Base-by-base conservation (phyloP, 1,140 invertebrate species). In the Lasaia peninsularis region DNA sequence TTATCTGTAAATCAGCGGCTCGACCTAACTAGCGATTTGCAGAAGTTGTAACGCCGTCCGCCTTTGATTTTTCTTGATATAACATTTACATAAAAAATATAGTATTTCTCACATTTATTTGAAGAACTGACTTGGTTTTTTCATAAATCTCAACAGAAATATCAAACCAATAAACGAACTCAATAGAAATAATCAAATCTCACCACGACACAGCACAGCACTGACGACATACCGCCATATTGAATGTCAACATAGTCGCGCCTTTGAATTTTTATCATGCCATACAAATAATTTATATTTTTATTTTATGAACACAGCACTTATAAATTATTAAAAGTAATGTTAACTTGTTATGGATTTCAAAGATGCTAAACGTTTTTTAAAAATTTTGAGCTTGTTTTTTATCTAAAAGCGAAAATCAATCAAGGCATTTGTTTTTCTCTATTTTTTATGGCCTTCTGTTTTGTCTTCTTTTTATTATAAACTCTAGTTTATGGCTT, bases 191-290 rank as follows among this genome's bases (percentile, higher is more conserved):
- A 73, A 83, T 69, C 70, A 78, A 86, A 79, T 85, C 83, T 87
- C 81, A 95, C 95, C 95, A 95, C 94, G 94, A 95, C 94, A 95
- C 94, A 95, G 94, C 95, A 96, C 93, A 94, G 94, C 94, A 96
- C 95, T 95, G 95, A 95, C 94, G 94, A 95, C 94, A 95, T 95
- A 94, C 95, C 95, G 95, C 95, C 95, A 96, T 96, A 93, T 96
- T 95, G 93, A 89, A 89, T 88, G 86, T 88, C 86, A 88, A 85
- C 81, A 82, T 80, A 76, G 76, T 80, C 75, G 75, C 71, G 72
- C 77, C 71, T 84, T 75, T 73, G 70, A 35, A 24, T 55, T 55
- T 55, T 21, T 37, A 72, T 76, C 61, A 65, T 67, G 58, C 67
- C 71, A 78, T 75, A 81, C 71, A 76, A 76, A 74, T 59, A 69